phyloP scores from a whole-genome alignment of 2,797 vertebrate genomes.

The Chelonia mydas region DNA sequence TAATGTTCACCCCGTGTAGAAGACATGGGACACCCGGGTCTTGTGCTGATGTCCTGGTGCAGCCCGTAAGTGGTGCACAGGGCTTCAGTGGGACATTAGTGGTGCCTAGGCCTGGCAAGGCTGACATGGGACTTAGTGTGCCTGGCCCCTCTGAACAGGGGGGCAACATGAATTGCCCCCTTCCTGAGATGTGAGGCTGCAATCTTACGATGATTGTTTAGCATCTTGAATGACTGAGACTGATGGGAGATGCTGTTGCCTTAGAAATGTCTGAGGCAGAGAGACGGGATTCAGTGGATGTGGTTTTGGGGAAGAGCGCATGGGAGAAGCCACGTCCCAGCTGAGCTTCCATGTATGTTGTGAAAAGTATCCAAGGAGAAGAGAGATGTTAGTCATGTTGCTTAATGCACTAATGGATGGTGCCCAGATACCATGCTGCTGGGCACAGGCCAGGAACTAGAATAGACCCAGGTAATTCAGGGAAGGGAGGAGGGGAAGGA shows the following conservation, averaged over 20 bases:
- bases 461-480: neutral
- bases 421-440: neutral
- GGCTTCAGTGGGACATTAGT: neutral
- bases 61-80: neutral
- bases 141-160: too few species aligned
- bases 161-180: neutral
- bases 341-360: too few species aligned
- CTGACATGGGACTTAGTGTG: rapidly evolving
- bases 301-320: neutral
- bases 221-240: neutral
- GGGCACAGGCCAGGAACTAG: neutral
- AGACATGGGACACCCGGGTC: neutral
- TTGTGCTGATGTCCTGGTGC: neutral
- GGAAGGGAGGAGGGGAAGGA: neutral
- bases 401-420: neutral
- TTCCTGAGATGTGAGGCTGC: neutral
- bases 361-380: neutral
- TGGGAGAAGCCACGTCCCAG: neutral
- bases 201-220: neutral
- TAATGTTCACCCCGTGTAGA: neutral
- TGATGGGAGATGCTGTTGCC: rapidly evolving
- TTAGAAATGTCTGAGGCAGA: neutral
- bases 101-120: rapidly evolving
- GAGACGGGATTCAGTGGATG: neutral
- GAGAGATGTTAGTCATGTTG: neutral